A percentile compares a stretch with the other conserved stretches of the same genome.
These are phyloP conservation scores for Troides oblongomaculatus DNA, from an alignment of 2,888 invertebrate genomes.

Conservation along the genomic window DNA sequence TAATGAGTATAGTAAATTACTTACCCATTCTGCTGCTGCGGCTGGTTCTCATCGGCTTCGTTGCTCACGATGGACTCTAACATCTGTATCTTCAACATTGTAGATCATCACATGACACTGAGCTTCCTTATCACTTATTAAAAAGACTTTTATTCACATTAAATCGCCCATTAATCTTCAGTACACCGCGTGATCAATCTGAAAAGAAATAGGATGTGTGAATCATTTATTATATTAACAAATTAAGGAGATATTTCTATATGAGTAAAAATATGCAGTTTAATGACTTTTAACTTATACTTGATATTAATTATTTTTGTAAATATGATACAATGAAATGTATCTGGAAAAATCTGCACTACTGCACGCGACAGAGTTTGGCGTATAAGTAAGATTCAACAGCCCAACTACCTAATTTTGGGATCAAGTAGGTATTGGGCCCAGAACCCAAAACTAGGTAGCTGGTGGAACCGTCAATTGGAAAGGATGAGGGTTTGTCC, in stretches of 20 bases:
- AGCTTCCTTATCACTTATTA: slow-evolving; percentile 30
- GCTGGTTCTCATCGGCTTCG: slow-evolving; percentile 74
- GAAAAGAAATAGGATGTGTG: neutral
- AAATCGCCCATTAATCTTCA: neutral
- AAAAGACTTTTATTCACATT: neutral
- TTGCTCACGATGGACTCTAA: slow-evolving; percentile 86
- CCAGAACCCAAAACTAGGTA: slow-evolving; percentile 25
- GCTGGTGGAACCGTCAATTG: slow-evolving; percentile 9
- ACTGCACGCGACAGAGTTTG: slow-evolving; percentile 9
- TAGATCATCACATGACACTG: slow-evolving; percentile 70
- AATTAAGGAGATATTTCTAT: neutral
- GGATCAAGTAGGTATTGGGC: slow-evolving; percentile 13
- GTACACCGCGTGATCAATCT: neutral
- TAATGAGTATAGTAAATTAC: slow-evolving; percentile 32
- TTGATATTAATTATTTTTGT: neutral
- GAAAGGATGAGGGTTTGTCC: slow-evolving; percentile 4
- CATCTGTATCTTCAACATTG: slow-evolving; percentile 88
- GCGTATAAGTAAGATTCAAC: slow-evolving; percentile 6
- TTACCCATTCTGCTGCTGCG: slow-evolving; percentile 70
- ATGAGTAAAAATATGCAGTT: neutral
- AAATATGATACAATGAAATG: neutral
- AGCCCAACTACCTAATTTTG: slow-evolving; percentile 12
- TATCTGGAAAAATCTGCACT: neutral
- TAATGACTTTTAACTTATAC: neutral
- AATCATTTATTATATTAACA: neutral